Evolutionary conservation across 2,113 vertebrate species (phyloP), one percentile per base, ranked within the genome.

Genomic region (Casuarius casuarius): DNA sequence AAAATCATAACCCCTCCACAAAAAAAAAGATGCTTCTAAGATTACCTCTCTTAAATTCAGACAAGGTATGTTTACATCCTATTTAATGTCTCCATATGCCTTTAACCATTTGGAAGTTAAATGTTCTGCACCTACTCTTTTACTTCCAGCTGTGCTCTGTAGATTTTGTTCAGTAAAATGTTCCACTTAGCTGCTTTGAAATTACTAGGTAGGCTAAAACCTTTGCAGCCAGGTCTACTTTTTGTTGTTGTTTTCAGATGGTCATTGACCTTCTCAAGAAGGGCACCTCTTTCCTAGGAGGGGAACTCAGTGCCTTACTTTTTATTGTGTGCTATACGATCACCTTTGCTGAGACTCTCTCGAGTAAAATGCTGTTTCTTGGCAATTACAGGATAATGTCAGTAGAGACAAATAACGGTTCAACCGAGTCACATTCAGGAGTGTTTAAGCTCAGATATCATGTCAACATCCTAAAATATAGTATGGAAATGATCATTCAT

Each of bases 81-180:
- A 19, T 85, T 95, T 96, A 94, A 92, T 95, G 56, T 89, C 72
- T 96, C 95, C 81, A 54, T 95, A 85, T 97, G 91, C 74, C 59
- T 82, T 85, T 92, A 83, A 63, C 85, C 48, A 21, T 76, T 92
- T 74, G 40, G 63, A 92, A 95, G 72, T 84, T 94, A 67, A 72
- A 52, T 80, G 67, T 56, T 90, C 13, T 86, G 51, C 18, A 12
- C 78, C 94, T 76, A 65, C 68, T 91, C 78, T 88, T 88, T 65
- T 31, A 33, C 96, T 91, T 65, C 84, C 91, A 97, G 85, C 95
- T 97, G 91, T 84, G 75, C 65, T 8, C 68, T 94, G 72, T 90
- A 96, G 81, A 85, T 87, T 94, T 68, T 76, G 28, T 40, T 40
- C 61, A 81, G 40, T 90, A 84, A 92, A 93, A 59, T 31, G 46